These are phyloP conservation scores for Polylopha cassiicola DNA, from an alignment of 2,888 invertebrate genomes.

Conservation along the genomic window DNA sequence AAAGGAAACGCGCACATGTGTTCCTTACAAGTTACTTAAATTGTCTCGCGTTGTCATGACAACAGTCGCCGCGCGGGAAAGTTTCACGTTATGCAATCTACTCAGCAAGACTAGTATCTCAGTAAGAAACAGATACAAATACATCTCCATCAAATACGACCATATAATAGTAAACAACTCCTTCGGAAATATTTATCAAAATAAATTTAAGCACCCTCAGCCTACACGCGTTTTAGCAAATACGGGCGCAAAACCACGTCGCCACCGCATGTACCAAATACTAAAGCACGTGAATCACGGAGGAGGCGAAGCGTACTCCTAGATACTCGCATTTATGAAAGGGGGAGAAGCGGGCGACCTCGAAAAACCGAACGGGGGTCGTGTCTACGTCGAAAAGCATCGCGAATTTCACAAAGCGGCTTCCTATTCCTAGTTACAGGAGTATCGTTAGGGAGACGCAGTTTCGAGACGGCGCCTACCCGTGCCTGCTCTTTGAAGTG, in stretches of 20 bases:
- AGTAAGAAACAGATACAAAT: too few species aligned
- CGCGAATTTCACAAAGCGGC: conserved; percentile 71
- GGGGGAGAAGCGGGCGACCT: conserved; percentile 57
- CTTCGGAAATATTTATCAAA: too few species aligned
- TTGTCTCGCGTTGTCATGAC: conserved; percentile 10
- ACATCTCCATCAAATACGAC: too few species aligned
- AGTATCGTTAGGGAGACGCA: conserved; percentile 54
- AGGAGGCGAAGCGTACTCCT: conserved; percentile 31
- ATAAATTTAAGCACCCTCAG: too few species aligned
- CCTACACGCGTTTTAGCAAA: too few species aligned
- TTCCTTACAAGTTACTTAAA: background rate
- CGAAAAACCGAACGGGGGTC: conserved; percentile 71
- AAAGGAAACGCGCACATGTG: conserved; percentile 3
- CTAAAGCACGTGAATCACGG: conserved; percentile 34
- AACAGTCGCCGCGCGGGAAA: conserved; percentile 7
- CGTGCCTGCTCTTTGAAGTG: conserved; percentile 65
- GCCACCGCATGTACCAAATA: conserved; percentile 39
- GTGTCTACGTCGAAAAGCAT: conserved; percentile 58
- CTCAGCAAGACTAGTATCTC: too few species aligned
- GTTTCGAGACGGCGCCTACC: conserved; percentile 59
- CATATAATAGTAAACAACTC: too few species aligned
- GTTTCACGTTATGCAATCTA: conserved; percentile 11
- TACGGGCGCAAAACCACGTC: conserved; percentile 57
- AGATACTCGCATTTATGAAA: conserved; percentile 33
- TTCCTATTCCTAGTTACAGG: conserved; percentile 63